Conservation (phyloP, 2,797 vertebrate species). For the Myotis planiceps region DNA sequence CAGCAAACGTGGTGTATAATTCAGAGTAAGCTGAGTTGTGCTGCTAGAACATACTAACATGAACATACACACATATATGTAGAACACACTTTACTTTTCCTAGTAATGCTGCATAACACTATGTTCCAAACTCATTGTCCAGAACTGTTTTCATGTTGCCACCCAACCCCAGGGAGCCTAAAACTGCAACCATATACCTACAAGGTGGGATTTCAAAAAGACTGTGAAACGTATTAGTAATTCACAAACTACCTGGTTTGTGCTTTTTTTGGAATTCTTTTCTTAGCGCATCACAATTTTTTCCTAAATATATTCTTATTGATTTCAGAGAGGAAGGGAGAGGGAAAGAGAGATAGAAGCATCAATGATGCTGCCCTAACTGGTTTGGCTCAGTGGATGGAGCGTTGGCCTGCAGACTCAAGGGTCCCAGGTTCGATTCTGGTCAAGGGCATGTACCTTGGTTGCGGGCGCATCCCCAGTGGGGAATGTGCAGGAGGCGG, state of each 20-base stretch:
- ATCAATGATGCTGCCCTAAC: too few species aligned
- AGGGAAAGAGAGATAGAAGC: too few species aligned
- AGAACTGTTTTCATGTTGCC: not conserved
- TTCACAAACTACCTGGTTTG: not conserved
- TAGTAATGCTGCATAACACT: not conserved
- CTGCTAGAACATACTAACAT: not conserved
- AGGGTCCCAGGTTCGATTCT: too few species aligned
- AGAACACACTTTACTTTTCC: not conserved
- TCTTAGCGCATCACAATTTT: not conserved
- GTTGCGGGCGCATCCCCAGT: too few species aligned
- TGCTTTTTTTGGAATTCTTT: not conserved
- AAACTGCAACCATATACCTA: not conserved
- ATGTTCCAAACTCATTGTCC: not conserved
- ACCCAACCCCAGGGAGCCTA: not conserved
- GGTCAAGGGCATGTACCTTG: too few species aligned
- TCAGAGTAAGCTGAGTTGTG: not conserved
- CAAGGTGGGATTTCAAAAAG: not conserved
- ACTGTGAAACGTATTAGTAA: not conserved
- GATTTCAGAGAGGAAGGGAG: too few species aligned
- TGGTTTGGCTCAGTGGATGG: too few species aligned
- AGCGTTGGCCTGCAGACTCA: too few species aligned
- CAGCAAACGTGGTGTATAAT: not conserved
- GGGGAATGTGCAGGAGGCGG: too few species aligned
- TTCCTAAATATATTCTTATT: too few species aligned
- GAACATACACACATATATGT: not conserved